Percentiles rank a stretch among this genome's conserved stretches.
These are phyloP conservation scores for Plotosus lineatus DNA, from an alignment of 2,113 vertebrate genomes.

Conservation along the genomic window DNA sequence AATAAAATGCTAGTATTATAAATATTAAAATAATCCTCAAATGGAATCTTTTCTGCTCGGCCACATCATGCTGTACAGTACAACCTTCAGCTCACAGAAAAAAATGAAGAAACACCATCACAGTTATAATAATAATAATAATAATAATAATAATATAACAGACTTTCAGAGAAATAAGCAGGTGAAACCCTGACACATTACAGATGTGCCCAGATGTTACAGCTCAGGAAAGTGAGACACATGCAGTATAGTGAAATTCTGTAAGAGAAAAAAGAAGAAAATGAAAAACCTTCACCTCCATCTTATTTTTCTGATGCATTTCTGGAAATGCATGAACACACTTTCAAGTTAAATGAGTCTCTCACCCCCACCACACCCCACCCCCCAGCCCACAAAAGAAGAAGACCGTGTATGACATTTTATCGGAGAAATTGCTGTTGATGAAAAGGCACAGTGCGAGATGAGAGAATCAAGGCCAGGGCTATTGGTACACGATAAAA, in stretches of 20 bases:
- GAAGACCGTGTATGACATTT: background rate
- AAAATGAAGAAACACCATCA: background rate
- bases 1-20: too few species aligned
- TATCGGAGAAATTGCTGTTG: too few species aligned
- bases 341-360: background rate
- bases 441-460: background rate
- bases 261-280: too few species aligned
- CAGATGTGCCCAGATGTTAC: background rate
- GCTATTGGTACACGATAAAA: background rate
- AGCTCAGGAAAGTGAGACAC: background rate
- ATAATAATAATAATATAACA: background rate
- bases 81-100: background rate
- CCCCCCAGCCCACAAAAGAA: background rate
- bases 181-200: background rate
- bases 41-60: background rate
- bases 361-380: too few species aligned
- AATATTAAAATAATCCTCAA: background rate
- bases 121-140: background rate
- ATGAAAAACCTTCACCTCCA: too few species aligned
- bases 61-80: background rate
- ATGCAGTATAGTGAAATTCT: background rate
- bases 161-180: background rate
- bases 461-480: background rate
- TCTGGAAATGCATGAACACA: background rate
- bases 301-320: background rate